Conservation (phyloP, 2,797 vertebrate genomes). For the Danio kyathit region DNA sequence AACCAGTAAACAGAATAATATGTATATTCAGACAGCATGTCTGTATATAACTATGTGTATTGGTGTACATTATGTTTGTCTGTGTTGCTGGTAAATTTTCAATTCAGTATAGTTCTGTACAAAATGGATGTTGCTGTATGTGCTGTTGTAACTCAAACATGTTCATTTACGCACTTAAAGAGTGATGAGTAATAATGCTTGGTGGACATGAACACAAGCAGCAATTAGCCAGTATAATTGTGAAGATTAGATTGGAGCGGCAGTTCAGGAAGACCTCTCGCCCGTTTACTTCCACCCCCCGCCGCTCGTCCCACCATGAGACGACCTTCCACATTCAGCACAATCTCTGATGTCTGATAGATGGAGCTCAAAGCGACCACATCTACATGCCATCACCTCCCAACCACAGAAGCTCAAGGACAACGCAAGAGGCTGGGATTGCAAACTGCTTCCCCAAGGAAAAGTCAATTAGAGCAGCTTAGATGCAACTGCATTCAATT, state of each 20-base stretch:
- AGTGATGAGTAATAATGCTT: slow-evolving; percentile 42
- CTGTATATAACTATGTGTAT: too few species aligned
- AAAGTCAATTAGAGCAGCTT: background rate
- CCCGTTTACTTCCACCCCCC: background rate
- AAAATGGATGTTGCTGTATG: too few species aligned
- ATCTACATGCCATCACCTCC: slow-evolving; percentile 55
- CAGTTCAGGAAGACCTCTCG: slow-evolving; percentile 39
- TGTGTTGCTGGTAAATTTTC: too few species aligned
- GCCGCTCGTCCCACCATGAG: background rate
- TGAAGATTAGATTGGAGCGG: slow-evolving; percentile 49
- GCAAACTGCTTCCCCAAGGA: background rate
- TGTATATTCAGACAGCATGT: too few species aligned
- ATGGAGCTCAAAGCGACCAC: slow-evolving; percentile 49
- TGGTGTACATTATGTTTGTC: too few species aligned
- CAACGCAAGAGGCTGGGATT: background rate
- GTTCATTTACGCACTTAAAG: slow-evolving; percentile 33
- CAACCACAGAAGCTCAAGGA: slow-evolving; percentile 19
- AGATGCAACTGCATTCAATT: background rate
- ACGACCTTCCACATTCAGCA: slow-evolving; percentile 55
- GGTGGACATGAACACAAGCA: slow-evolving; percentile 39
- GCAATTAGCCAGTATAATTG: slow-evolving; percentile 55
- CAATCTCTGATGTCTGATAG: slow-evolving; percentile 63
- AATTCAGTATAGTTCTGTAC: too few species aligned
- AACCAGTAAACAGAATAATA: too few species aligned
- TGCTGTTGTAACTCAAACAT: slow-evolving; percentile 20